These are phyloP conservation scores for Orthonyx spaldingii DNA, from an alignment of 2,113 vertebrate genomes.

Conservation along the genomic window DNA sequence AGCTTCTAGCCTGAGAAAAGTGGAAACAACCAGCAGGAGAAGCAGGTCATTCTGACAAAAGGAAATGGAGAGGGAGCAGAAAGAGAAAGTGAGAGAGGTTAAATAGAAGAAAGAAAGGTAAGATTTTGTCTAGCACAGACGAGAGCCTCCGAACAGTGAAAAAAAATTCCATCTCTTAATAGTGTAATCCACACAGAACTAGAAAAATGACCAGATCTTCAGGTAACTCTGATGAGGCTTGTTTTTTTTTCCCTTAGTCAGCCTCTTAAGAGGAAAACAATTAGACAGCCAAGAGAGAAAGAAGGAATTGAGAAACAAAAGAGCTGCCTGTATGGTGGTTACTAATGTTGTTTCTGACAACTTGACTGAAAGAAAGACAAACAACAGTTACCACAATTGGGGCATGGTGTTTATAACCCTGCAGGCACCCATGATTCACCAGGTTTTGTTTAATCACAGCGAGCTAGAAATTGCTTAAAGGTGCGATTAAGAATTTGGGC, in stretches of 20 bases:
- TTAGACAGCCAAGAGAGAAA: slow-evolving; percentile 22
- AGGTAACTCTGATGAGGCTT: not conserved
- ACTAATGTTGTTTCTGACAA: slow-evolving; percentile 52
- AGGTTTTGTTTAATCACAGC: slow-evolving; percentile 40
- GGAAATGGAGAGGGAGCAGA: not conserved
- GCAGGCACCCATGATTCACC: slow-evolving; percentile 50
- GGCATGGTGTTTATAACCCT: slow-evolving; percentile 53
- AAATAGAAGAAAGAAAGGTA: not conserved
- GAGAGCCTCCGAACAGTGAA: not conserved
- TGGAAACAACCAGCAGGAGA: slow-evolving; percentile 50
- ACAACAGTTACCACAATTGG: slow-evolving; percentile 51
- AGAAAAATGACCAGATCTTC: not conserved
- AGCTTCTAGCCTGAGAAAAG: slow-evolving; percentile 51
- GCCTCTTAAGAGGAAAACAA: slow-evolving; percentile 18
- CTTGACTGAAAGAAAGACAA: slow-evolving; percentile 46
- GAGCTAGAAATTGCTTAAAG: slow-evolving; percentile 39
- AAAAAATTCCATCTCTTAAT: not conserved
- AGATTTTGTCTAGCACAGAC: not conserved
- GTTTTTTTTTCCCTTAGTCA: not conserved
- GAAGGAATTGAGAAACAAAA: slow-evolving; percentile 46
- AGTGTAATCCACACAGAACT: not conserved
- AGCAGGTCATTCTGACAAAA: slow-evolving; percentile 57
- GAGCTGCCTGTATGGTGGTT: slow-evolving; percentile 17
- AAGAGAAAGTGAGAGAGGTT: slow-evolving; percentile 31
- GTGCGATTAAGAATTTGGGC: slow-evolving; percentile 34